A percentile compares a stretch with the other conserved stretches of the same genome.
These are phyloP conservation scores for Trinectes maculatus DNA, from an alignment of 2,113 vertebrate species.

Conservation along the genomic window DNA sequence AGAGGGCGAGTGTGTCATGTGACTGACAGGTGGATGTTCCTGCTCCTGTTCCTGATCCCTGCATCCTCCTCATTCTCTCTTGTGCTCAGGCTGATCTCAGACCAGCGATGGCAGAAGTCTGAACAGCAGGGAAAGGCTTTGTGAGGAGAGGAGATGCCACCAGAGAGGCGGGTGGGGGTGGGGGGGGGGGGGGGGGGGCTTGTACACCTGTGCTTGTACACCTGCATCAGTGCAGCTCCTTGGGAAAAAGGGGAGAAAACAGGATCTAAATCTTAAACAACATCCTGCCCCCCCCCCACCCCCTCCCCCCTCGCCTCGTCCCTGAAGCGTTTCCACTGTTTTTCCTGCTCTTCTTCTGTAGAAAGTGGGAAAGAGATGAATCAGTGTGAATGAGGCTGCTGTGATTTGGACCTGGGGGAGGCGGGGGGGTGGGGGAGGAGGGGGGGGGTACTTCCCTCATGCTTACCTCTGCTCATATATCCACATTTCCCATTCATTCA, in stretches of 20 bases:
- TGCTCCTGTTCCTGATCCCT: slow-evolving; percentile 3
- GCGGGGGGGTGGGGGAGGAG: neutral
- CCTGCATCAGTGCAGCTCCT: slow-evolving; percentile 64
- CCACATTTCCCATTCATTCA: slow-evolving; percentile 27
- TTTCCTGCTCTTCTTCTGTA: slow-evolving; percentile 60
- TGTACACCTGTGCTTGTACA: slow-evolving; percentile 49
- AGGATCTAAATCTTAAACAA: slow-evolving; percentile 80
- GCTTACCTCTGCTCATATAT: slow-evolving; percentile 33
- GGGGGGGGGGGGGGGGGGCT: neutral
- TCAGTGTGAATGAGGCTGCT: slow-evolving; percentile 13
- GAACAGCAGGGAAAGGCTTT: slow-evolving; percentile 32
- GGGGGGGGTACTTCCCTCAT: slow-evolving; percentile 39
- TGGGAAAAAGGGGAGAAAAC: slow-evolving; percentile 78
- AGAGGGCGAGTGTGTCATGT: too few relatives aligned
- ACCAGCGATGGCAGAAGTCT: slow-evolving; percentile 4
- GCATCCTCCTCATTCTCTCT: neutral
- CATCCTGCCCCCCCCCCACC: slow-evolving; percentile 70
- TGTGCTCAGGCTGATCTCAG: neutral
- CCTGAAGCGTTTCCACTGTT: slow-evolving; percentile 55
- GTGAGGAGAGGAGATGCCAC: neutral
- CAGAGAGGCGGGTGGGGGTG: neutral
- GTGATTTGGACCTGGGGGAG: slow-evolving; percentile 1
- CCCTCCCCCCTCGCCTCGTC: neutral
- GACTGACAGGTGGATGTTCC: slow-evolving; percentile 14
- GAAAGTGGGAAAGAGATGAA: slow-evolving; percentile 59